phyloP scores from a whole-genome alignment of 2,113 vertebrate genomes.

The Tetrax tetrax region DNA sequence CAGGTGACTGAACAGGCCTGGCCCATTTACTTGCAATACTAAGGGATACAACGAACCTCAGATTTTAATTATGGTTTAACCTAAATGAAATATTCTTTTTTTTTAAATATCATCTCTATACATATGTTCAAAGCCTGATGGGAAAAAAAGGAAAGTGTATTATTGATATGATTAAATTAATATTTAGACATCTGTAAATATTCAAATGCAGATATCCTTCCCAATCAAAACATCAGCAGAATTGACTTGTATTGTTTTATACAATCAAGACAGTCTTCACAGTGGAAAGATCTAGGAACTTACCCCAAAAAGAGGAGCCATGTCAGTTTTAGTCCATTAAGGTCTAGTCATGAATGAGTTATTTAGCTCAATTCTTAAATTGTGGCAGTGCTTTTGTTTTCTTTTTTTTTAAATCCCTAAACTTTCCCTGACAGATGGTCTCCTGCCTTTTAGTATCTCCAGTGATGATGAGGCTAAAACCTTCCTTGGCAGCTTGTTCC shows the following conservation, averaged over 20 bases:
- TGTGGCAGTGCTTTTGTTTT: neutral
- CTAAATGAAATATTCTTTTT: neutral
- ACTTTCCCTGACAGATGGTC: slow-evolving; percentile 51
- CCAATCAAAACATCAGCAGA: neutral
- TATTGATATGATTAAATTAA: neutral
- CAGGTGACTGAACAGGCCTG: neutral
- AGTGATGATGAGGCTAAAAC: slow-evolving; percentile 39
- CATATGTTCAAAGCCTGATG: neutral
- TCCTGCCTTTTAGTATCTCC: slow-evolving; percentile 45
- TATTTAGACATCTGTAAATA: neutral
- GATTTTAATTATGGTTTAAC: neutral
- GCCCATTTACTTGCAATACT: neutral
- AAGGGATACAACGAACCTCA: neutral
- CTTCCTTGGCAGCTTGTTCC: slow-evolving; percentile 44
- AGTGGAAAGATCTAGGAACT: neutral
- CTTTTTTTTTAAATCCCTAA: slow-evolving; percentile 9
- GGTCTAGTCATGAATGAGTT: neutral
- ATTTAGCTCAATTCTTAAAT: neutral
- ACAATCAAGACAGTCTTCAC: neutral
- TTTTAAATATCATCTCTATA: neutral
- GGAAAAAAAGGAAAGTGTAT: neutral
- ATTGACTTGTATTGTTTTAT: neutral
- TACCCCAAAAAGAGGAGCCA: neutral
- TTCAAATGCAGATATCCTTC: neutral
- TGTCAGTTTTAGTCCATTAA: neutral